Evolutionary conservation across 2,113 vertebrate genomes (phyloP).

Genomic region (Axis porcinus): DNA sequence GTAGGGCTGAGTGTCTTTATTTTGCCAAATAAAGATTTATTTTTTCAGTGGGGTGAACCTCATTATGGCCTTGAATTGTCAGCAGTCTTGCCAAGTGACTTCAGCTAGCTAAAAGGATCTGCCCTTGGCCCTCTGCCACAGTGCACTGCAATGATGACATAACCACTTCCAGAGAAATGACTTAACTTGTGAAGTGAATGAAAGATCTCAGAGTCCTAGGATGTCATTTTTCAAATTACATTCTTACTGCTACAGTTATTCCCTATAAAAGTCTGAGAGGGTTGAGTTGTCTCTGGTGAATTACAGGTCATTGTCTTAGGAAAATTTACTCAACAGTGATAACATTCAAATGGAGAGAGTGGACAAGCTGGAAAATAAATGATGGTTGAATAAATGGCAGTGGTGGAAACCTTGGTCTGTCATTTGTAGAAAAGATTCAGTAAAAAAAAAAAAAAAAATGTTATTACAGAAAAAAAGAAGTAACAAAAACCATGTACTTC

Average conservation of each 20-base stretch:
- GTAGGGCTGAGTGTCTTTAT: not conserved
- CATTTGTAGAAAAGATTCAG: not conserved
- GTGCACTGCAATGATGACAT: not conserved
- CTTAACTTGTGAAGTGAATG: not conserved
- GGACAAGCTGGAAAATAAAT: constrained; percentile 20
- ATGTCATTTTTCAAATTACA: constrained; percentile 49
- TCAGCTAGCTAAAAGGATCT: not conserved
- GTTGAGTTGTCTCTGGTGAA: constrained; percentile 31
- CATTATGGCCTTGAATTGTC: not conserved
- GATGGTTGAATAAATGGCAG: constrained; percentile 29
- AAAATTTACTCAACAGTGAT: constrained; percentile 18
- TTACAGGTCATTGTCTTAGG: constrained; percentile 36
- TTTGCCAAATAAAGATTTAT: not conserved
- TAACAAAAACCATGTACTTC: not conserved
- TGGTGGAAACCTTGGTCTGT: not conserved
- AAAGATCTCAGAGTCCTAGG: not conserved
- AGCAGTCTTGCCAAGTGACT: not conserved
- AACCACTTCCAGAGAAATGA: constrained; percentile 32
- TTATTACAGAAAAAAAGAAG: not conserved
- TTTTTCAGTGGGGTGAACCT: not conserved
- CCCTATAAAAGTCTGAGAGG: not conserved
- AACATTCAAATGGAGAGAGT: constrained; percentile 16
- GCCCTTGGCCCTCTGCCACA: not conserved
- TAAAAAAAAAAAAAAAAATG: not conserved
- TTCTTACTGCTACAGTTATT: not conserved